These are phyloP conservation scores for Tethya wilhelma DNA, from an alignment of 37 sponge, comb jelly and placozoan species.

Conservation along the genomic window DNA sequence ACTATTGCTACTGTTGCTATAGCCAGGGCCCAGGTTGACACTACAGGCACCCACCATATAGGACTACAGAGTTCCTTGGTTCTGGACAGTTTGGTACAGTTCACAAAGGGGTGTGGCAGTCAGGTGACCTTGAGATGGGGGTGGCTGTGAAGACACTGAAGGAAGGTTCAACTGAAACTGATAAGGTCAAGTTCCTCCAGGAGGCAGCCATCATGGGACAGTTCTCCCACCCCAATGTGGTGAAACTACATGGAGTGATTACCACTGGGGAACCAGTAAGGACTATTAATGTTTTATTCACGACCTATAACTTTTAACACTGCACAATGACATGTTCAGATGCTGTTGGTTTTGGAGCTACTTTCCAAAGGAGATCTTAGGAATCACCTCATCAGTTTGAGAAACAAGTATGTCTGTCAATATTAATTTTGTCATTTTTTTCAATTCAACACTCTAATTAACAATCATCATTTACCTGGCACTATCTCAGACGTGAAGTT, in stretches of 20 bases:
- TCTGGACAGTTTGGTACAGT: conserved; percentile 76
- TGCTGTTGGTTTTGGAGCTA: conserved; percentile 80
- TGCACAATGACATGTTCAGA: conserved; percentile 13
- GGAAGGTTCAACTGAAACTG: neutral
- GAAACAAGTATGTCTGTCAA: neutral
- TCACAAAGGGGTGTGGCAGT: conserved; percentile 40
- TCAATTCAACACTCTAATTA: too few species aligned
- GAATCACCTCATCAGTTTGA: conserved; percentile 15
- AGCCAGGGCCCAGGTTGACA: too few species aligned
- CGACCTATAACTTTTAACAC: neutral
- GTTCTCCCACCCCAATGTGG: conserved; percentile 70
- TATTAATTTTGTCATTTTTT: too few species aligned
- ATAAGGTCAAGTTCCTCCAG: conserved; percentile 66
- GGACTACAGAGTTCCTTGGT: conserved; percentile 56
- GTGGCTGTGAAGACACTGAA: conserved; percentile 68
- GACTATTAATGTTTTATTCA: neutral
- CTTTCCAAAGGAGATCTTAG: conserved; percentile 66
- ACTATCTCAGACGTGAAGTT: too few species aligned
- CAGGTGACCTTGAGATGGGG: conserved; percentile 23
- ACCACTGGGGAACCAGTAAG: conserved; percentile 40
- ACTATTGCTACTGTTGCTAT: too few species aligned
- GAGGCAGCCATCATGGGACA: conserved; percentile 85
- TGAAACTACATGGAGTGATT: conserved; percentile 67
- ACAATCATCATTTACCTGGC: too few species aligned
- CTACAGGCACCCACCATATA: too few species aligned